These are phyloP conservation scores for Heloderma charlesbogerti DNA, from an alignment of 2,113 vertebrate genomes.

Conservation along the genomic window DNA sequence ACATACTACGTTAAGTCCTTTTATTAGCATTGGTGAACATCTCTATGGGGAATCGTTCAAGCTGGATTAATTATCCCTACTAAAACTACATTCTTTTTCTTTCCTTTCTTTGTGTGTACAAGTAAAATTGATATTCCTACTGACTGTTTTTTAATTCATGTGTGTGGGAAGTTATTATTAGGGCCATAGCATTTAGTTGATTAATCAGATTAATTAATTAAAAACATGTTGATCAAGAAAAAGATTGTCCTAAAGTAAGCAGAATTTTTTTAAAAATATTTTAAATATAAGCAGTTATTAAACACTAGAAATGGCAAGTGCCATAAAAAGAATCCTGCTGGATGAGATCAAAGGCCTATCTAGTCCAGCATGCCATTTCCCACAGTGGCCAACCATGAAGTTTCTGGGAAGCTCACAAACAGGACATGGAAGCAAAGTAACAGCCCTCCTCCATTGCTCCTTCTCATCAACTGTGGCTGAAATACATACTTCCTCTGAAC, in stretches of 20 bases:
- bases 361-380: not conserved
- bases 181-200: not conserved
- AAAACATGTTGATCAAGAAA: not conserved
- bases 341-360: not conserved
- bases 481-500: not conserved
- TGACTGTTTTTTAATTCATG: not conserved
- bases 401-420: too few relatives aligned
- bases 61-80: slow-evolving; percentile 13
- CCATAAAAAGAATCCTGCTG: not conserved
- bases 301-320: not conserved
- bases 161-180: not conserved
- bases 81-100: not conserved
- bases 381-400: not conserved
- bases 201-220: not conserved
- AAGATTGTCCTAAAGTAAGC: not conserved
- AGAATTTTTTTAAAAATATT: not conserved
- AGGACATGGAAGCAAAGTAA: too few relatives aligned
- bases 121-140: not conserved
- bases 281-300: not conserved
- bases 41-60: not conserved
- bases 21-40: slow-evolving; percentile 15
- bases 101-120: not conserved
- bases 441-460: not conserved
- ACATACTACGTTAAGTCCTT: slow-evolving; percentile 15
- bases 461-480: not conserved